Evolutionary conservation across 2,888 invertebrate species (phyloP).

Genomic region (Ischnura elegans): DNA sequence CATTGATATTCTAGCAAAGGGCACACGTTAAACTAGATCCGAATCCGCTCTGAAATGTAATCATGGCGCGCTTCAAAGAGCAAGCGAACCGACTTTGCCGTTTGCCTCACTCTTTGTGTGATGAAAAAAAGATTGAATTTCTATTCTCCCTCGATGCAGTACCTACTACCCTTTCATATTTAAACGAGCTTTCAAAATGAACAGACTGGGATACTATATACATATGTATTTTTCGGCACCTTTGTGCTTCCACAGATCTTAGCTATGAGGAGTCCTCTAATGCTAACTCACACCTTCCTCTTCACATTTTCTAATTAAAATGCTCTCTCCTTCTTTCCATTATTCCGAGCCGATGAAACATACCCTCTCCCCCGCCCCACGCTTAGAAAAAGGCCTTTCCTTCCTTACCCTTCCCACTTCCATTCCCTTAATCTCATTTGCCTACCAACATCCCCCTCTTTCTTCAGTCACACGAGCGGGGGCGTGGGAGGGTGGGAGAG

Average conservation of each 20-base stretch:
- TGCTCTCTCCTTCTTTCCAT: background rate
- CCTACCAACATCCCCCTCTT: background rate
- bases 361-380: background rate
- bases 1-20: no score
- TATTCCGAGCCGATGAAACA: background rate
- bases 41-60: no score
- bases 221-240: background rate
- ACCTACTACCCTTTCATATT: background rate
- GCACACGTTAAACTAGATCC: no score
- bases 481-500: background rate
- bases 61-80: background rate
- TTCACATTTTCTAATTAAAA: conserved; percentile 29
- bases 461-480: background rate
- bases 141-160: no score
- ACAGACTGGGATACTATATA: background rate
- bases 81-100: no score
- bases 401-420: background rate
- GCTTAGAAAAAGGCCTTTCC: background rate
- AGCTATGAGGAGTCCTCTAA: background rate
- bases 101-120: no score
- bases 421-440: conserved; percentile 23
- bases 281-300: background rate
- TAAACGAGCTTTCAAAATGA: background rate
- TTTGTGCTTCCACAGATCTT: background rate
- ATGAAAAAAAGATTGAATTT: no score